Base-by-base conservation (phyloP, 2,797 vertebrate genomes). In the Lepilemur septentrionalis region DNA sequence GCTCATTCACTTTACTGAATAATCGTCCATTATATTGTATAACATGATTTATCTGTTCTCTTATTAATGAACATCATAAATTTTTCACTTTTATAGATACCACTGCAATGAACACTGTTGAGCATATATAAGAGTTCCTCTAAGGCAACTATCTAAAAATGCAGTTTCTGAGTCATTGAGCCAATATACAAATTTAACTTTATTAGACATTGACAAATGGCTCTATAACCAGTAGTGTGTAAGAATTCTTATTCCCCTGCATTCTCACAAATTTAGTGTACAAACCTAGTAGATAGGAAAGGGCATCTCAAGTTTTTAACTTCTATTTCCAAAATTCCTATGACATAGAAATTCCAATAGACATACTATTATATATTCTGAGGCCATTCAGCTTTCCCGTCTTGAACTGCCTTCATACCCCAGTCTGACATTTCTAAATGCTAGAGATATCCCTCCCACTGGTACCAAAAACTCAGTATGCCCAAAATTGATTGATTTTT, bases 401-500 rank as follows among this genome's bases (percentile, higher is more conserved):
- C 63, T 88, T 82, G 41, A 89, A 89, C 15, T 76, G 38, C 30
- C 83, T 83, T 87, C n/a, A 50, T 38, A 88, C 32, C 25, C 59
- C 59, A 86, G 28, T 55, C 65, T 84, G 30, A 80, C 59, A 65
- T 75, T 86, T 75, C 41, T 93, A 94, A 87, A 20, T 46, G 30
- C 48, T 75, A 81, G 35, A 81, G 35, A 63, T 81, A 48, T 81
- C 52, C 67, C 14, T 75, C n/a, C 18, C 25, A 70, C 23, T 22
- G 48, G 52, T 38, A 93, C 9, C 79, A 65, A 87, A 96, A 93
- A 91, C 23, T 72, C 35, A 86, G 63, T 78, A 82, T 93, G 48
- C 20, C 81, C 57, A 12, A 85, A 89, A 72, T 57, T 13, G 80
- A 73, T 8, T 73, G 52, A 89, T 46, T 86, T 89, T 94, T 57